A percentile compares a stretch with the other conserved stretches of the same genome.
These are phyloP conservation scores for Trichonephila clavata DNA, from an alignment of 1,140 invertebrate genomes.

Conservation along the genomic window DNA sequence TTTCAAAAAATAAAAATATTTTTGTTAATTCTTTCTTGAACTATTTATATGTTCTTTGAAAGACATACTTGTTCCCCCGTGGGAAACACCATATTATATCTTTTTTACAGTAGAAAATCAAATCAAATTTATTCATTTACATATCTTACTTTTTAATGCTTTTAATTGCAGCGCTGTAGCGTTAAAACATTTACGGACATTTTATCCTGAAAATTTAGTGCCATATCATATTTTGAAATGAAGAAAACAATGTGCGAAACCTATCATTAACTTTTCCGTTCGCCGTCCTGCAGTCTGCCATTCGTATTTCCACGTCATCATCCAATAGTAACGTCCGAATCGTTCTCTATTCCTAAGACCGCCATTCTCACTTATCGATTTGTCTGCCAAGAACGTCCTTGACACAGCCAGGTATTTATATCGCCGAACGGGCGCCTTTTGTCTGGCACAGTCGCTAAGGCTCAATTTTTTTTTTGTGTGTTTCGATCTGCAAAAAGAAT, in stretches of 20 bases:
- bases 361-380: background rate
- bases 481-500: background rate
- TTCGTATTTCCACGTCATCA: background rate
- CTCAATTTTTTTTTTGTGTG: background rate
- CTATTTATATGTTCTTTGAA: too few species aligned
- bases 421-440: constrained; percentile 44
- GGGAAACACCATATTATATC: too few species aligned
- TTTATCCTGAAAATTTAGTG: too few species aligned
- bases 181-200: too few species aligned
- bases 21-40: too few species aligned
- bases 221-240: background rate
- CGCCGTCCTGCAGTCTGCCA: background rate
- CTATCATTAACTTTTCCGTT: background rate
- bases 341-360: background rate
- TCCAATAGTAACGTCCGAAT: background rate
- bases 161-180: too few species aligned
- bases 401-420: constrained; percentile 34
- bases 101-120: too few species aligned
- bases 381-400: constrained; percentile 1
- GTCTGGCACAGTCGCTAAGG: constrained; percentile 65
- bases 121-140: too few species aligned
- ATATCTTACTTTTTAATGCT: too few species aligned
- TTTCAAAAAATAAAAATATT: too few species aligned
- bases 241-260: background rate
- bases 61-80: too few species aligned